Base-by-base conservation (phyloP, 2,888 invertebrate genomes). In the Mesochorus sp. region DNA sequence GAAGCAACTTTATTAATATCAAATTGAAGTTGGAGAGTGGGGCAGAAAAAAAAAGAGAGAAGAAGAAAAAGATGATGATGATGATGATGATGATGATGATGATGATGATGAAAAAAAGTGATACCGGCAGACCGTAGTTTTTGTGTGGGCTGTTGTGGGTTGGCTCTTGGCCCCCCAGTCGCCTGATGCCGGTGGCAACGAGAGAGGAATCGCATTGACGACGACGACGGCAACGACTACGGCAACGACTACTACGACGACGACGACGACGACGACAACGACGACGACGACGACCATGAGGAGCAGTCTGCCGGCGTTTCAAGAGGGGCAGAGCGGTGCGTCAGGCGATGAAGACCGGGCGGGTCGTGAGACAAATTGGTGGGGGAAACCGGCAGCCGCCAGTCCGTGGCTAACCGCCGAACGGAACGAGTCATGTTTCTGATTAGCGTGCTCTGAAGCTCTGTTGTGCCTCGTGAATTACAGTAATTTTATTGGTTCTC, bases 331-430 rank as follows among this genome's bases (percentile, higher is more conserved):
- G 34, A 67, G 34, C 17, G 17, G 73, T 57, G 47, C 47, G 44
- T 76, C 57, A 34, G 64, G 57, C 76, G 57, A 57, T 59, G 73
- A 68, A 67, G 75, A 47, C 62, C 74, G 64, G 59, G 76, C 59
- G n/a, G n/a, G 51, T 53, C 68, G 70, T 39, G 71, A 66, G 68
- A 71, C 21, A 61, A 59, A 37, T 61, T 67, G 68, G 81, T 81
- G 81, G 80, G 81, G 79, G 80, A 71, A 79, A 51, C 61, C 79
- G 76, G 66, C 76, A 67, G 76, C 81, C 81, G 81, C 81, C 87
- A 87, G 87, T 87, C 82, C 81, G 81, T 80, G 80, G 85, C 79
- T 79, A 81, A 83, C 86, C 82, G 82, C 61, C 85, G 85, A 72
- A 74, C 80, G 67, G 64, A 80, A 55, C 71, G 12, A 79, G 66